Percentiles rank a stretch among this genome's conserved stretches.
Conservation (phyloP, 2,888 invertebrate genomes). For the Griposia aprilina region DNA sequence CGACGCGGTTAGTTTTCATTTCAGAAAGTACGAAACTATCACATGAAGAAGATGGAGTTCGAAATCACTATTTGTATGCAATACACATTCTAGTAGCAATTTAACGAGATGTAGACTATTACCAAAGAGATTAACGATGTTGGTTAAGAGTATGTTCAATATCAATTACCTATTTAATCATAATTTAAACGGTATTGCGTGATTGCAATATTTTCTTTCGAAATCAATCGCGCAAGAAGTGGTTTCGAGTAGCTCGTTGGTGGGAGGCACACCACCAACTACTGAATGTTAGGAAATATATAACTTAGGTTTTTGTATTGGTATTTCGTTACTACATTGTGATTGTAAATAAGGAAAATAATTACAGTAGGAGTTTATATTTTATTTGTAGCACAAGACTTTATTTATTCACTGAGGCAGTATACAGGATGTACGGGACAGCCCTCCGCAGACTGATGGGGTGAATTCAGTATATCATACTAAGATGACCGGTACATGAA, state of each 20-base stretch:
- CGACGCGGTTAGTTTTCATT: background rate
- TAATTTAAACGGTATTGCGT: conserved; percentile 65
- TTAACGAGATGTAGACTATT: conserved; percentile 28
- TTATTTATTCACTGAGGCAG: background rate
- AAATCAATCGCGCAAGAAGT: conserved; percentile 67
- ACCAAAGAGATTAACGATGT: conserved; percentile 31
- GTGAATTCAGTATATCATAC: too few relatives aligned
- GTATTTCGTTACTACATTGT: background rate
- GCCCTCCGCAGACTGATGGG: too few relatives aligned
- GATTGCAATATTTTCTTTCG: conserved; percentile 66
- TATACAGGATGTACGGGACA: too few relatives aligned
- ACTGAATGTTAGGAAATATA: conserved; percentile 34
- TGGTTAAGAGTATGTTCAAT: conserved; percentile 44
- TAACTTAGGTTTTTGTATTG: background rate
- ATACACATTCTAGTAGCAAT: conserved; percentile 11
- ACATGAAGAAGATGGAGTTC: conserved; percentile 3
- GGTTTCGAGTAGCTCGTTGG: conserved; percentile 26
- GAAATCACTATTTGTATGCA: conserved; percentile 22
- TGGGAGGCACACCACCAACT: conserved; percentile 44
- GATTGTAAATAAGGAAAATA: background rate
- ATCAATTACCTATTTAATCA: conserved; percentile 62
- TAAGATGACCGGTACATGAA: too few relatives aligned
- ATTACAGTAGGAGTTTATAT: background rate
- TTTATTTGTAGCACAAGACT: background rate
- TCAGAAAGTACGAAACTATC: conserved; percentile 16